Conservation (phyloP, 2,113 vertebrate genomes). For the Campylomormyrus numenius region DNA sequence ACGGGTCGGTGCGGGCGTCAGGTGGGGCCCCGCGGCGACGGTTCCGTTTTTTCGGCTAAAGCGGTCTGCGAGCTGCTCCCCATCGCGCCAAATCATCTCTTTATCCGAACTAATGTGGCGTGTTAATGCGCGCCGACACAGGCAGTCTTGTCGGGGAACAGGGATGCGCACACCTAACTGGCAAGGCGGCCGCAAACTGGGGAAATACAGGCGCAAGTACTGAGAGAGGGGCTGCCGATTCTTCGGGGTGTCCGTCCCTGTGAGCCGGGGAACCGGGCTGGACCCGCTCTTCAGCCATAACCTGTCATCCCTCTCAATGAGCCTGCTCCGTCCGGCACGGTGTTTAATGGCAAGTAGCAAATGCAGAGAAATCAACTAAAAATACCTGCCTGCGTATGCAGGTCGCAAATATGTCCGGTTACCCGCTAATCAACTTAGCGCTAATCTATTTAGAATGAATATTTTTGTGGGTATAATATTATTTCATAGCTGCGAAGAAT, state of each 20-base stretch:
- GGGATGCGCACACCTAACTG: slow-evolving; percentile 11
- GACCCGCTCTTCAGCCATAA: not conserved
- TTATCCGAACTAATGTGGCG: slow-evolving; percentile 20
- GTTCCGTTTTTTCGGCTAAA: not conserved
- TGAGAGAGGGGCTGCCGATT: not conserved
- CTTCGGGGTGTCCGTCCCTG: not conserved
- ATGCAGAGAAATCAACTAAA: not conserved
- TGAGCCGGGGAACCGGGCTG: not conserved
- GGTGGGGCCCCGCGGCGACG: not conserved
- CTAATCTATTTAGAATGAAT: not conserved
- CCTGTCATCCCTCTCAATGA: not conserved
- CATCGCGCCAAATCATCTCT: slow-evolving; percentile 4
- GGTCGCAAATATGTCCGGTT: not conserved
- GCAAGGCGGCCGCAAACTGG: not conserved
- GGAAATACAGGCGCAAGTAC: not conserved
- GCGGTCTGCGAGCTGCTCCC: not conserved
- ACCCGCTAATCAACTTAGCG: not conserved
- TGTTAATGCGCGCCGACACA: not conserved
- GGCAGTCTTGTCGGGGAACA: not conserved
- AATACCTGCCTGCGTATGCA: not conserved
- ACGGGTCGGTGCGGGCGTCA: not conserved
- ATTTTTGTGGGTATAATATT: not conserved
- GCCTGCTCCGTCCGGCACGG: not conserved
- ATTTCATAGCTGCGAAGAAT: not conserved
- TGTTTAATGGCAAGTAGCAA: not conserved